Evolutionary conservation across 2,888 invertebrate genomes (phyloP), one percentile per base, ranked within the genome.

Genomic region (Synanthedon tipuliformis): DNA sequence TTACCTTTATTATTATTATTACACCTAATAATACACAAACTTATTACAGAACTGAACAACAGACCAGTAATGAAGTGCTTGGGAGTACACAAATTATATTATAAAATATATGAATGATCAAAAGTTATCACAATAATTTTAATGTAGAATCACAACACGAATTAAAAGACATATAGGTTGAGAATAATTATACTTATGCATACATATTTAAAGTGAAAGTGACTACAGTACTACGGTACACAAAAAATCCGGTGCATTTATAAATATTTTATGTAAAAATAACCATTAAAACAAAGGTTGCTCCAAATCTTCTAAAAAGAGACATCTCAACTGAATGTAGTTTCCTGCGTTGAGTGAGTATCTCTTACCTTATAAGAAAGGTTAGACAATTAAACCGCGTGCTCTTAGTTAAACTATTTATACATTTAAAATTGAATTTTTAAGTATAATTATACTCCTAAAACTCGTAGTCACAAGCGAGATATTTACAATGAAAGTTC

Each of bases 51-150:
- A 34, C 10, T 34, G 34, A 10, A 60, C 50, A 54, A 52, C 34
- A 52, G 55, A 54, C 34, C 45, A 54, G 23, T 11, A 49, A 40
- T 34, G 50, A 34, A 49, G 45, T 13, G 49, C 8, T 16, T 15
- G 34, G 49, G 53, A 52, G 52, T 55, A 53, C 53, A 53, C 55
- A 56, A 54, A 45, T 51, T 52, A 50, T 55, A 53, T 53, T 53
- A 34, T 34, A 56, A 55, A 54, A 56, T 52, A 54, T 53, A 56
- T 56, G 55, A 55, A 56, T 54, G 53, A 52, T 53, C 52, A 71
- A 63, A 61, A 66, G 75, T 82, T 83, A 85, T 82, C 83, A 85
- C 84, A 85, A 80, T 73, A 75, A 64, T 71, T 71, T 64, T 67
- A 75, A 73, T 73, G 71, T 73, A 62, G 8, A 73, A 78, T 78